phyloP scores from a whole-genome alignment of 2,797 vertebrate species.

The Rhynchotus rufescens region DNA sequence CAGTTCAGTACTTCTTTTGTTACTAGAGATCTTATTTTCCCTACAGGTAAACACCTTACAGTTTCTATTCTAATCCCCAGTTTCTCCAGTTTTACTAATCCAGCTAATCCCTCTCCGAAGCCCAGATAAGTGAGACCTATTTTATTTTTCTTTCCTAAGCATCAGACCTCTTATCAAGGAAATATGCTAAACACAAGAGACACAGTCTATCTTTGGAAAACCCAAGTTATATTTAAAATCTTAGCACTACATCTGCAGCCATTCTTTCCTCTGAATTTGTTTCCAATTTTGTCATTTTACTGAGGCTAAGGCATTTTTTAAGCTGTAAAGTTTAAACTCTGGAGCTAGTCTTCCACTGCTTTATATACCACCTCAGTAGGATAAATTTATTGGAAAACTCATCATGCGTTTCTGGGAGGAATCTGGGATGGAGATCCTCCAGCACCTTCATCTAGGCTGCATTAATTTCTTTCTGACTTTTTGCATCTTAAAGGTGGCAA shows the following conservation, averaged over 20 bases:
- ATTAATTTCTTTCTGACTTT: background rate
- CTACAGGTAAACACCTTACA: conserved; percentile 7
- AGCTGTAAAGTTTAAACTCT: background rate
- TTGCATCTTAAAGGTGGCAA: background rate
- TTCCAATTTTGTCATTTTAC: background rate
- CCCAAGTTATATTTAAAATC: background rate
- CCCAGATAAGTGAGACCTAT: conserved; percentile 9
- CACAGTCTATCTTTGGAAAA: background rate
- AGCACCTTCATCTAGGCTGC: background rate
- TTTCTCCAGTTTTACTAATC: conserved; percentile 4
- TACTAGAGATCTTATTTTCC: background rate
- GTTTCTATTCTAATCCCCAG: background rate
- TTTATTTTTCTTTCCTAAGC: conserved; percentile 7
- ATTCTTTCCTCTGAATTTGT: background rate
- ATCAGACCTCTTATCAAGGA: conserved; percentile 8
- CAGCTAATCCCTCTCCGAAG: conserved; percentile 49
- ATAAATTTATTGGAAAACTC: too few species aligned
- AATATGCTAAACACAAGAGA: conserved; percentile 31
- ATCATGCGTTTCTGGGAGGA: too few species aligned
- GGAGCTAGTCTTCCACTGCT: background rate
- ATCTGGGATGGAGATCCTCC: background rate
- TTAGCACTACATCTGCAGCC: background rate
- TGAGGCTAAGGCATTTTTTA: background rate
- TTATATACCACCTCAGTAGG: background rate
- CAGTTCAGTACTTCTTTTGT: background rate